Base-by-base conservation (phyloP, 2,797 vertebrate genomes). In the Crax fasciolata region DNA sequence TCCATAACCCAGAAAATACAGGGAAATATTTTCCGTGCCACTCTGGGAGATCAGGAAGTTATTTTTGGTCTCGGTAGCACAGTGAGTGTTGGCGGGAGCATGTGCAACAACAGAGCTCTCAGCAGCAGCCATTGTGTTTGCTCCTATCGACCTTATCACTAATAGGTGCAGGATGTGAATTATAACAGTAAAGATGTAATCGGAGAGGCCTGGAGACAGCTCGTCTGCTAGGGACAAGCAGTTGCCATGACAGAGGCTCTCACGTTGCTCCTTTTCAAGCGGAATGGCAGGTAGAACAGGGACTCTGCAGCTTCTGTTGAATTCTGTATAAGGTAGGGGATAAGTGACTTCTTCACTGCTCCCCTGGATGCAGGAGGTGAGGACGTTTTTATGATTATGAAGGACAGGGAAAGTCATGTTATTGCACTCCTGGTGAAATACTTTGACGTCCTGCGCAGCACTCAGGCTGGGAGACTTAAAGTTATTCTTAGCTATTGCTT, bases 31-130 rank as follows among this genome's bases (percentile, higher is more conserved):
- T 97, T 96, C 80, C 87, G 58, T 1, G 39, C 94, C 0, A 1
- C 61, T 94, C 43, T 89, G 89, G 89, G 89, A 95, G 89, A 94
- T n/a, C 87, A 93, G 95, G 96, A 95, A 96, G 91, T 97, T 96
- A 96, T 97, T 97, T 96, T 96, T 96, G 96, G 95, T 96, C 86
- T 95, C 94, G 93, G 94, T 65, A 95, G 91, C 80, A 25, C 87
- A 82, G 80, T 11, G 67, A 95, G 94, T 86, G 83, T 93, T 15
- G 7, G 46, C 2, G 20, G 87, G 93, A 95, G 57, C 91, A 90
- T 88, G 70, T 91, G 85, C 79, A 94, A 91, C 93, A 95, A 91
- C 87, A 86, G 76, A 75, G 59, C 88, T 96, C 94, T 97, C 87
- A 96, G 91, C 67, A 21, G 80, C 83, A 94, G 87, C 73, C 85